Base-by-base conservation (phyloP, 1,140 invertebrate species). In the Drosophila santomea region DNA sequence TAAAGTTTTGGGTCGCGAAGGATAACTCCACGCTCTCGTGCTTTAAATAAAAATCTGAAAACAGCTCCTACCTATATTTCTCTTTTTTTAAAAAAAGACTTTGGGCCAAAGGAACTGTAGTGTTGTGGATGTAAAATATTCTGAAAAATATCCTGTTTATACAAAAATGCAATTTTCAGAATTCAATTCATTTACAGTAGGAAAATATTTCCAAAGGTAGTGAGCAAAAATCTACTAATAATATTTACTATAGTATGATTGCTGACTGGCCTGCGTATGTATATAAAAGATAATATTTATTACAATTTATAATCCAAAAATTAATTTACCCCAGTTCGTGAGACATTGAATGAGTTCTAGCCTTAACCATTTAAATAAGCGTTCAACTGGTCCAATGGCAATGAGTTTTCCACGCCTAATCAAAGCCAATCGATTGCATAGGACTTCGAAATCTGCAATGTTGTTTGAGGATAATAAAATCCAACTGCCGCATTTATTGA, bases 1-100 rank as follows among this genome's bases (percentile, higher is more conserved):
- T 43, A 56, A 74, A 63, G 38, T 56, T 74, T 63, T 28, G 28
- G 20, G 43, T 38, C 2, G 62, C 50, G 55, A 74, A 72, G 10
- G 67, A 39, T 2, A 62, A 14, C 38, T 74, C 50, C 44, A 74
- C 55, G 20, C 17, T 17, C 11, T 43, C 7, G 0, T 44, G 43
- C 4, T 44, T 44, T 10, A 20, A 20, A 5, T 44, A 44, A 11
- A 20, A 20, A 20, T 44, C 17, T 1, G 10, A 44, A 11, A 44
- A 44, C 8, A 44, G 10, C 10, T 45, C 15, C 20, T 45, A 17
- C 10, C 43, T 10, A 11, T 20, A 20, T 45, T 8, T 45, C 4
- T 20, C n/a, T 17, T 17, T 17, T 17, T 17, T 17, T 17, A n/a
- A n/a, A n/a, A n/a, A n/a, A n/a, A n/a, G n/a, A n/a, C n/a, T n/a